Evolutionary conservation across 1,140 invertebrate species (phyloP).

Genomic region (Chymomyza costata): DNA sequence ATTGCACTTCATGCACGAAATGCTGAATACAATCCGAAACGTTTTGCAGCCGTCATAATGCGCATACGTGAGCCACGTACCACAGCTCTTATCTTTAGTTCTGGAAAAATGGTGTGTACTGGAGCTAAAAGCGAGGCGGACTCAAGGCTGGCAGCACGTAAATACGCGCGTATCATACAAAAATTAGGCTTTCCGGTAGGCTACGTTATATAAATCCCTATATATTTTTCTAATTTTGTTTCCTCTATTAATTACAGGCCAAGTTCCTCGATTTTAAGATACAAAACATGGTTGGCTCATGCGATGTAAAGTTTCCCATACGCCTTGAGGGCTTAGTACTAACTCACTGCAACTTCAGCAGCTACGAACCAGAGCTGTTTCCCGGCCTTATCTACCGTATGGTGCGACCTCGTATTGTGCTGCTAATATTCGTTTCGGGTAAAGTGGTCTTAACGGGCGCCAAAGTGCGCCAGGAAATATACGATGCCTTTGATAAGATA

Average conservation of each 20-base stretch:
- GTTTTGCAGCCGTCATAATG: constrained; percentile 99
- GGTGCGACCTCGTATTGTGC: constrained; percentile 99
- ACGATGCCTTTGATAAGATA: constrained; percentile 99
- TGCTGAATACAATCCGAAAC: constrained; percentile 99
- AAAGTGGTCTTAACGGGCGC: constrained; percentile 99
- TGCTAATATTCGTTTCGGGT: constrained; percentile 99
- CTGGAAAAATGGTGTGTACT: constrained; percentile 99
- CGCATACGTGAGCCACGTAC: constrained; percentile 98
- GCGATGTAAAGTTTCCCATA: constrained; percentile 99
- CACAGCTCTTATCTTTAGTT: constrained; percentile 99
- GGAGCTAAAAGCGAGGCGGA: constrained; percentile 99
- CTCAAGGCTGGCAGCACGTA: constrained; percentile 95
- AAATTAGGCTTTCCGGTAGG: constrained; percentile 95
- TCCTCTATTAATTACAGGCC: constrained; percentile 81
- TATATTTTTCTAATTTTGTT: not conserved
- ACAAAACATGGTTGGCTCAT: constrained; percentile 99
- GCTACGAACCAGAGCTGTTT: constrained; percentile 95
- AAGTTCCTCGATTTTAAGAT: constrained; percentile 99
- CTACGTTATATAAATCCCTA: not conserved
- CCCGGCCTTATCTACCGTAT: constrained; percentile 99
- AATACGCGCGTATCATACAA: constrained; percentile 99
- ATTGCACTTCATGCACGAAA: constrained; percentile 99
- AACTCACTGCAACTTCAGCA: constrained; percentile 98
- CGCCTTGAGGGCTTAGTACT: constrained; percentile 97
- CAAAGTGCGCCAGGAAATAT: constrained; percentile 98